A percentile compares a stretch with the other conserved stretches of the same genome.
These are phyloP conservation scores for Heterocephalus glaber DNA, from an alignment of 2,113 vertebrate genomes.

Conservation along the genomic window DNA sequence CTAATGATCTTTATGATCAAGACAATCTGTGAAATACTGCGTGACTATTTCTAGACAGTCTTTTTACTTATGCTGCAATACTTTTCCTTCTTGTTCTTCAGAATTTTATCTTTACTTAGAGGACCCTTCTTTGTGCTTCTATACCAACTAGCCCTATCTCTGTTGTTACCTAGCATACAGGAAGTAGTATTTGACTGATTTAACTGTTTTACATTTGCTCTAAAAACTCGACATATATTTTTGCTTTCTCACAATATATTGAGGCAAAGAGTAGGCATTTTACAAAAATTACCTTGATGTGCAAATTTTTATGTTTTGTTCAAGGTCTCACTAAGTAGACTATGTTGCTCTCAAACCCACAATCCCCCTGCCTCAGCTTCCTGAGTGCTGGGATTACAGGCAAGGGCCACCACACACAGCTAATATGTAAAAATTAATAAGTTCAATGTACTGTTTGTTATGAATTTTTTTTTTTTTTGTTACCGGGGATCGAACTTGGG, in stretches of 20 bases:
- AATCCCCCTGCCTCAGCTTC: background rate
- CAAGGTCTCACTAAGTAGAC: background rate
- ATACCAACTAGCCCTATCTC: background rate
- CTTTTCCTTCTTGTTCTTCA: background rate
- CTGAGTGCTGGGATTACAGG: background rate
- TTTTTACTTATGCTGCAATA: background rate
- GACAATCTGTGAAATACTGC: background rate
- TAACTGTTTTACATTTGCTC: background rate
- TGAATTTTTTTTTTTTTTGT: too few relatives aligned
- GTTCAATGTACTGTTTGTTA: background rate
- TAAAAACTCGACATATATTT: background rate
- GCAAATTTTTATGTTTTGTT: background rate
- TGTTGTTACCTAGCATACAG: background rate
- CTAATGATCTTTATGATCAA: background rate
- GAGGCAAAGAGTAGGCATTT: background rate
- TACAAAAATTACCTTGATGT: background rate
- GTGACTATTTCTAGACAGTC: background rate
- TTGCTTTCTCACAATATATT: background rate
- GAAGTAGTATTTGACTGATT: background rate
- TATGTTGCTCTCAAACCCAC: background rate
- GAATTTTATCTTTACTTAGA: background rate
- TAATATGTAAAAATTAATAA: background rate
- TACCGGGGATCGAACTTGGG: too few relatives aligned
- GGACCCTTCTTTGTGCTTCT: background rate
- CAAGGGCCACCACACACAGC: background rate